Evolutionary conservation across 2,888 invertebrate species (phyloP).

Genomic region (Argyresthia albistria): DNA sequence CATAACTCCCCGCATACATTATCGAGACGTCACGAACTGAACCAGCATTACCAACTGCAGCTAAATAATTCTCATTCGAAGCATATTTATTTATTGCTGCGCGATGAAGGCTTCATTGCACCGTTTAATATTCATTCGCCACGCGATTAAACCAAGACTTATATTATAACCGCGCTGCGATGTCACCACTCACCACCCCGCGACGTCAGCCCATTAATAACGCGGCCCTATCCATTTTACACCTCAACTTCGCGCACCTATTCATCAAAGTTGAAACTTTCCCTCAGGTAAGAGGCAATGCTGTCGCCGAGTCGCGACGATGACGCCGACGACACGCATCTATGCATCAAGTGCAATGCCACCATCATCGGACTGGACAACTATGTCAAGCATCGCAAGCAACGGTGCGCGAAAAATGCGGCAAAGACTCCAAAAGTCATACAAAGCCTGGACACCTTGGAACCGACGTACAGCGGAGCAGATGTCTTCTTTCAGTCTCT

Average conservation of each 20-base stretch:
- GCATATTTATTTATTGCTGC: conserved; percentile 36
- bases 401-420: conserved; percentile 70
- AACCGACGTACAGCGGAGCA: conserved; percentile 76
- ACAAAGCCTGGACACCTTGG: conserved; percentile 44
- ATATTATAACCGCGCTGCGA: conserved; percentile 19
- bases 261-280: conserved; percentile 13
- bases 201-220: conserved; percentile 9
- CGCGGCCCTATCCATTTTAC: conserved; percentile 4
- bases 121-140: conserved; percentile 40
- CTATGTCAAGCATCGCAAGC: conserved; percentile 87
- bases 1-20: conserved; percentile 32
- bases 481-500: conserved; percentile 91
- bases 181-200: conserved; percentile 23
- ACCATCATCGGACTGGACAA: conserved; percentile 89
- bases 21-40: conserved; percentile 37
- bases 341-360: conserved; percentile 88
- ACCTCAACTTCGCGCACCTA: conserved; percentile 5
- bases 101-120: conserved; percentile 41
- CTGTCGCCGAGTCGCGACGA: conserved; percentile 65
- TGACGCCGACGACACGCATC: conserved; percentile 87
- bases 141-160: conserved; percentile 35
- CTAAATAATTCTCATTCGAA: conserved; percentile 43
- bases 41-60: conserved; percentile 24
- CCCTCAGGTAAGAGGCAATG: conserved; percentile 58
- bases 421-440: conserved; percentile 27